Base-by-base conservation (phyloP, 1,140 invertebrate species). In the Calliopsis andreniformis region DNA sequence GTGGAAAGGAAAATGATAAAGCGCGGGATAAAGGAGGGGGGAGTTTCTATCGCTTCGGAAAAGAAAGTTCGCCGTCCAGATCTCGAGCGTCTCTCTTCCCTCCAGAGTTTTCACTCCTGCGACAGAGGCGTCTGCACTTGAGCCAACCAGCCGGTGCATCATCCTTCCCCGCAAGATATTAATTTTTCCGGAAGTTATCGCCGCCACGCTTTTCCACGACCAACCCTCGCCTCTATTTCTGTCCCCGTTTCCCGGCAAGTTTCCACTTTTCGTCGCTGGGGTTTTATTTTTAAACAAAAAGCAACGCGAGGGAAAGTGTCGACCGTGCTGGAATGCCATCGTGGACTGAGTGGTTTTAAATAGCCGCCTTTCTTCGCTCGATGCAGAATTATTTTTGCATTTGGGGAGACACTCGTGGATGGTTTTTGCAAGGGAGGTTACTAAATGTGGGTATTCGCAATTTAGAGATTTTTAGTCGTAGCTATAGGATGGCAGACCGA, bases 141-240 rank as follows among this genome's bases (percentile, higher is more conserved):
- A 84, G 66, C 72, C 59, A 77, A 77, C 76, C 80, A 88, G 78
- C 86, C 85, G 85, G 80, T 73, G 82, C 79, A 69, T 53, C 62
- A 76, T 80, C 63, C 78, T 83, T 78, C 62, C n/a, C 66, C 78
- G 70, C 68, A 79, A 78, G 82, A 88, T 87, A 88, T 89, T 88
- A 87, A 88, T 89, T 89, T 87, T 88, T 88, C 81, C 82, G 81
- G 76, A 90, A 89, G 87, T 86, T 87, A 64, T 81, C 80, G 76
- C 72, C 53, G n/a, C 45, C 61, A 51, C 59, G 14, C 30, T 45
- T 63, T 49, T 55, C 25, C 49, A 30, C 12, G 35, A 59, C 43
- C 30, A 43, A 7, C 42, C 53, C n/a, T 28, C 16, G 10, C 25
- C 20, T 1, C 42, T 23, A 8, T 62, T 5, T 59, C 28, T 63